Conservation (phyloP, 2,888 invertebrate genomes). For the Ectropis crepuscularia region DNA sequence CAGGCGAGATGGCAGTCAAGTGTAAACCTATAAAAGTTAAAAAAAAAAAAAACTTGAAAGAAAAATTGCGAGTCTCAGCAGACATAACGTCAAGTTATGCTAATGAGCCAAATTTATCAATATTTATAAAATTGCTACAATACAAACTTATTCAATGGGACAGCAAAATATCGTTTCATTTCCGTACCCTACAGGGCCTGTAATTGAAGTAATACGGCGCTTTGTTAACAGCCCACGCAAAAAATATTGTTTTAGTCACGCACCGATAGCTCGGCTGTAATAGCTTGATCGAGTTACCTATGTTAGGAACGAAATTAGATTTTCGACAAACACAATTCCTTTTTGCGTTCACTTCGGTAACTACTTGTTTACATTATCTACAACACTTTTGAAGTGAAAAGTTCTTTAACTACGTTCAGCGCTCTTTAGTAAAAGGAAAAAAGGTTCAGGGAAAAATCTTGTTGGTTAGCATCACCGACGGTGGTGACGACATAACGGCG, state of each 20-base stretch:
- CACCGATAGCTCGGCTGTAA: constrained; percentile 1
- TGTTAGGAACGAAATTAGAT: constrained; percentile 14
- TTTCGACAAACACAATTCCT: neutral
- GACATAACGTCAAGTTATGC: no score
- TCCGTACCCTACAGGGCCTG: neutral
- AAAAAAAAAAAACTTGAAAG: no score
- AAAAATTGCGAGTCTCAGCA: no score
- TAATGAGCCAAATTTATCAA: no score
- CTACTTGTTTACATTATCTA: constrained; percentile 27
- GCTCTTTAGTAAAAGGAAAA: no score
- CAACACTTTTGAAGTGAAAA: neutral
- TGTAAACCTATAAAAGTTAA: no score
- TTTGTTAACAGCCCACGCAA: constrained; percentile 14
- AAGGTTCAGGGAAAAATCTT: no score
- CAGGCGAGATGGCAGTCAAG: no score
- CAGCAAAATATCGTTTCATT: constrained; percentile 6
- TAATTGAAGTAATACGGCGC: constrained; percentile 9
- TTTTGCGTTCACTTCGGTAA: neutral
- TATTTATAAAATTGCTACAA: neutral
- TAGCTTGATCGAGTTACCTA: constrained; percentile 6
- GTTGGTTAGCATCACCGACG: no score
- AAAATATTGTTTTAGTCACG: constrained; percentile 16
- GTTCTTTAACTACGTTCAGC: no score
- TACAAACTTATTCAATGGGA: neutral
- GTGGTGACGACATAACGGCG: no score